Base-by-base conservation (phyloP, 2,888 invertebrate genomes). In the Phymatocera aterrima region DNA sequence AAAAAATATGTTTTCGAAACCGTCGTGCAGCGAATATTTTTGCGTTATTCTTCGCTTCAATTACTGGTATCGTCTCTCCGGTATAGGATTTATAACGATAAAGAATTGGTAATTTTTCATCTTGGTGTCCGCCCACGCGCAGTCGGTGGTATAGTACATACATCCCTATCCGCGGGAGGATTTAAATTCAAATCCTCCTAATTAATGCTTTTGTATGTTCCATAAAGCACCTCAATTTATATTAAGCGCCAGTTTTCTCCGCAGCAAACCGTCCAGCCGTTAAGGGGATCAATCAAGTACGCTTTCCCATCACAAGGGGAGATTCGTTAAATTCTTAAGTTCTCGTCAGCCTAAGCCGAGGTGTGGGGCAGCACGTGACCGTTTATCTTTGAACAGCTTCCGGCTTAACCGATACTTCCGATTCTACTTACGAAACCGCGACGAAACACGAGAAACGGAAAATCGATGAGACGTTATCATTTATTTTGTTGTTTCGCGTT, bases 301-400 rank as follows among this genome's bases (percentile, higher is more conserved):
- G 24, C 46, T 68, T 24, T 28, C 46, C 46, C 68, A 43, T 68
- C 28, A 37, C 28, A 40, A 15, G 8, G 68, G 24, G 28, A 68
- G 68, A 46, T 43, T 68, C 68, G 15, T 68, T 68, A 68, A 68
- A 68, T 46, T 68, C 68, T 68, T 46, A 68, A 68, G 68, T 68
- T 28, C 46, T 68, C 40, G n/a, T 68, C 46, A 43, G 68, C 46
- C 46, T 28, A 24, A 40, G 21, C 37, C n/a, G n/a, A n/a, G n/a
- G 37, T 46, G 43, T 10, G 37, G 2, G 15, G 68, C n/a, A 68
- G 24, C 21, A 68, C 68, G 43, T 68, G 68, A 46, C 24, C 68
- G 8, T 43, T 68, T 68, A 68, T 15, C 24, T 43, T 24, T 8
- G 6, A 68, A 46, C 68, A 24, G 24, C 46, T 10, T 24, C 40